These are phyloP conservation scores for Pogonognathellus flavescens DNA, from an alignment of 1,140 invertebrate species.

Conservation along the genomic window DNA sequence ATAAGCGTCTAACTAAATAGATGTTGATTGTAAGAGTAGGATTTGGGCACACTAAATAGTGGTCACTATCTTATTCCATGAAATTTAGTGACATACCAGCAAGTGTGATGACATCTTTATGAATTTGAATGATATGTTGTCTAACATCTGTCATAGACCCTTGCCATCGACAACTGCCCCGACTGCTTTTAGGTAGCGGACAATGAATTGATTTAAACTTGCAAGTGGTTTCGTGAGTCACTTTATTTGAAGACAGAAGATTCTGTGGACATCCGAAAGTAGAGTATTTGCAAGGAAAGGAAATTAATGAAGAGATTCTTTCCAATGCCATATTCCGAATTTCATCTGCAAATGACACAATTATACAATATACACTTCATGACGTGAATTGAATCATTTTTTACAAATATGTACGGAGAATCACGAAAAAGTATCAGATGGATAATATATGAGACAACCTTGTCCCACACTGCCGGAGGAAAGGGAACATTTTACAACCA, in stretches of 20 bases:
- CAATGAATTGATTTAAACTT: background rate
- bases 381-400: background rate
- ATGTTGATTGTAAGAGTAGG: too few species aligned
- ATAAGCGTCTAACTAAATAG: too few species aligned
- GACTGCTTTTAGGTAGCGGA: background rate
- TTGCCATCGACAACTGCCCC: background rate
- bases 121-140: background rate
- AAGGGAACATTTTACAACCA: too few species aligned
- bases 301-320: background rate
- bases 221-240: background rate
- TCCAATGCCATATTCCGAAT: slow-evolving; percentile 17
- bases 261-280: slow-evolving; percentile 14
- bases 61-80: too few species aligned
- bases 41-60: too few species aligned
- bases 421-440: too few species aligned
- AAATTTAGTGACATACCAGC: background rate
- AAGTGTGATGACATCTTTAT: background rate
- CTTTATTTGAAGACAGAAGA: background rate
- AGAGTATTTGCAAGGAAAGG: background rate
- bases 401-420: too few species aligned
- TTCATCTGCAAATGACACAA: background rate
- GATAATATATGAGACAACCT: too few species aligned
- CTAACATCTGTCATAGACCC: background rate
- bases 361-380: background rate
- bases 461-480: too few species aligned